Percentiles rank a stretch among this genome's conserved stretches.
Evolutionary conservation across 2,888 invertebrate species (phyloP).

Genomic region (Scaptomyza reducta): DNA sequence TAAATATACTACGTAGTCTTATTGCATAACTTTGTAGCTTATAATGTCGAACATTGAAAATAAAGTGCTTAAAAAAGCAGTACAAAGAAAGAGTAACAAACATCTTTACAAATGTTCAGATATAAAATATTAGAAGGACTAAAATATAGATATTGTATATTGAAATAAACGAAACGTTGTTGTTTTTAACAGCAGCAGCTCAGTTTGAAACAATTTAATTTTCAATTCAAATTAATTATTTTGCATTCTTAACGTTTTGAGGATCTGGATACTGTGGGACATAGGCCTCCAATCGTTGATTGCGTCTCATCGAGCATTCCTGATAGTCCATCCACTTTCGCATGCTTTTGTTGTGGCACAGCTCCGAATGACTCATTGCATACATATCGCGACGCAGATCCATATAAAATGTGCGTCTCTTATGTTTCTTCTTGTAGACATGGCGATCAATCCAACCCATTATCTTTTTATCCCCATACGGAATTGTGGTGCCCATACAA

Average conservation of each 20-base stretch:
- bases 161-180: too few relatives aligned
- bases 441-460: slow-evolving; percentile 34
- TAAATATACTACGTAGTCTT: slow-evolving; percentile 40
- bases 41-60: slow-evolving; percentile 31
- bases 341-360: slow-evolving; percentile 29
- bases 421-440: slow-evolving; percentile 4
- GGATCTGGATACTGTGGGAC: slow-evolving; percentile 49
- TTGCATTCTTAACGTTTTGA: background rate
- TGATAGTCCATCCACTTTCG: slow-evolving; percentile 29
- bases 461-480: slow-evolving; percentile 25
- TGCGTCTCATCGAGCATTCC: slow-evolving; percentile 45
- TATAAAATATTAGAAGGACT: too few relatives aligned
- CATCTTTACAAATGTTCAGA: too few relatives aligned
- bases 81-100: background rate
- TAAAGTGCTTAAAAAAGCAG: slow-evolving; percentile 44
- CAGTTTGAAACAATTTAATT: background rate
- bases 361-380: slow-evolving; percentile 23
- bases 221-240: background rate
- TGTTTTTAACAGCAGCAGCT: background rate
- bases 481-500: slow-evolving; percentile 34
- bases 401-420: slow-evolving; percentile 11
- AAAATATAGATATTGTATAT: too few relatives aligned
- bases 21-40: slow-evolving; percentile 32
- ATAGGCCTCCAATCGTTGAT: slow-evolving; percentile 46
- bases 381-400: slow-evolving; percentile 40